Evolutionary conservation across 2,113 vertebrate species (phyloP), one percentile per base, ranked within the genome.

Genomic region (Apaloderma vittatum): DNA sequence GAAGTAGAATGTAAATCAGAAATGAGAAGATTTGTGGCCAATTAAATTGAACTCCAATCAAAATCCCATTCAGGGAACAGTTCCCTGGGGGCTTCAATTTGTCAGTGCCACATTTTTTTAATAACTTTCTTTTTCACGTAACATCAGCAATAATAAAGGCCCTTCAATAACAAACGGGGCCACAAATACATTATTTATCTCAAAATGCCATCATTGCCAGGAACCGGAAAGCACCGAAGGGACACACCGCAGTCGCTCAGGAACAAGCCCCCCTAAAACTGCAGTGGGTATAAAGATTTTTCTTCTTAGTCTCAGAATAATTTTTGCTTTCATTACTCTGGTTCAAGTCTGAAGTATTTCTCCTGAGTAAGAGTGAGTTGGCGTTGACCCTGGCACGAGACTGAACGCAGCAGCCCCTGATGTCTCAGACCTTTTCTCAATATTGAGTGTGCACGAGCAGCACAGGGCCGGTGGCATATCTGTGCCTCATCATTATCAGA

Each of bases 31-130:
- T 95, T 95, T 96, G 96, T 94, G 77, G 87, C 84, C 96, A 97
- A 97, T 97, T 97, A 97, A 95, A 97, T 91, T 93, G 95, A 97
- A 94, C 94, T 96, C 96, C 94, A 97, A 96, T 97, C 96, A 97
- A 97, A 96, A 96, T 93, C 94, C 82, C 88, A 96, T 95, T 97
- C 96, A 91, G 88, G 63, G 79, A 97, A 95, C 84, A 89, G 94
- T 90, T 96, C 97, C 96, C 93, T 30, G 24, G 91, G 83, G 97
- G 88, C 87, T 97, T 94, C 92, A 93, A 97, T 97, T 94, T 95
- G 90, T 97, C 97, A 94, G 80, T 73, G 85, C 89, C 94, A 97
- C 75, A 30, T 87, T 96, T 97, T 96, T 97, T 96, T 78, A 93
- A 96, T 93, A 96, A 94, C 93, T 97, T 97, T 84, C 72, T 79